These are phyloP conservation scores for Poecilus cupreus DNA, from an alignment of 2,888 invertebrate genomes.

Conservation along the genomic window DNA sequence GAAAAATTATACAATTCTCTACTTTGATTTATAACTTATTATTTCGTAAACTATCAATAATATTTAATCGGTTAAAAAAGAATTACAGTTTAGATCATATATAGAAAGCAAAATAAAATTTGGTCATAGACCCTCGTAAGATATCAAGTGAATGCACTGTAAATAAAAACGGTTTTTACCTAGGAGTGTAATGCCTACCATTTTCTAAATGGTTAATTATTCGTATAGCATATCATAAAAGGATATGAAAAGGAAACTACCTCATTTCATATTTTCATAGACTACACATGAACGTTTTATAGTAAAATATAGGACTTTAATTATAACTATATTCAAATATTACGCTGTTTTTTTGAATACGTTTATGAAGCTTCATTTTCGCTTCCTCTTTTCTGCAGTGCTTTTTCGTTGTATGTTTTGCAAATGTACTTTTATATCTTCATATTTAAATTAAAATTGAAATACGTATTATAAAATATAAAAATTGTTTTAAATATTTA, in stretches of 20 bases:
- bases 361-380: neutral
- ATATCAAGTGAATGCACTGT: too few species aligned
- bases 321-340: conserved; percentile 21
- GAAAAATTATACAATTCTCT: too few species aligned
- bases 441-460: neutral
- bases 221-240: neutral
- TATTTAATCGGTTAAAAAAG: too few species aligned
- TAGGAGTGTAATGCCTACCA: too few species aligned
- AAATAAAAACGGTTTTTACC: too few species aligned
- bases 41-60: too few species aligned
- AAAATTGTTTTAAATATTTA: neutral
- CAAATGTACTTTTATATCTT: neutral
- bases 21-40: too few species aligned
- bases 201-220: too few species aligned
- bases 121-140: too few species aligned
- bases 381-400: neutral
- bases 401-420: neutral
- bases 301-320: conserved; percentile 19
- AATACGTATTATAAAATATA: neutral
- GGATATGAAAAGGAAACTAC: conserved; percentile 1
- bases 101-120: too few species aligned
- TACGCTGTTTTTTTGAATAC: neutral
- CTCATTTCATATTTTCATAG: conserved; percentile 13
- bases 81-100: too few species aligned
- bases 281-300: neutral